Percentiles rank a stretch among this genome's conserved stretches.
Conservation (phyloP, 1,140 invertebrate species). For the Diachasmimorpha longicaudata region DNA sequence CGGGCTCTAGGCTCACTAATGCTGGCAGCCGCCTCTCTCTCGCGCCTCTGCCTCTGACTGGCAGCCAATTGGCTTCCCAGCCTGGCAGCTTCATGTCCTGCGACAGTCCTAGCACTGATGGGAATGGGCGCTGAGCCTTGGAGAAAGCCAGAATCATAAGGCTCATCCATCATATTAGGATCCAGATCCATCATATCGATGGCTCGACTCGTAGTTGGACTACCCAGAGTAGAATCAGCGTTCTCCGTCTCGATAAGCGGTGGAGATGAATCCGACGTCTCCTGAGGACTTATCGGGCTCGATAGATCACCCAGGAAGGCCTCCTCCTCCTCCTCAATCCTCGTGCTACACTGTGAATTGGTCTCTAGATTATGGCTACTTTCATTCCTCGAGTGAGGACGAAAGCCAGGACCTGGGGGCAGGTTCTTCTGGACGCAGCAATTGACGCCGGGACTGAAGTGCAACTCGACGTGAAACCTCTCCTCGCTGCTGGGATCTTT, state of each 20-base stretch:
- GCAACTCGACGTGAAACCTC: conserved; percentile 95
- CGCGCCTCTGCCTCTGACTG: conserved; percentile 62
- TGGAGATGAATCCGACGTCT: conserved; percentile 44
- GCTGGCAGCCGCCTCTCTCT: conserved; percentile 52
- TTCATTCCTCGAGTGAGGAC: conserved; percentile 89
- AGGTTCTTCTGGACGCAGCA: conserved; percentile 94
- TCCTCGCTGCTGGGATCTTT: conserved; percentile 91
- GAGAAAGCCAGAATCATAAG: conserved; percentile 59
- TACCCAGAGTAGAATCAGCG: conserved; percentile 49
- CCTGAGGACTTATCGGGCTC: conserved; percentile 29
- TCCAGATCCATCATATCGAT: conserved; percentile 62
- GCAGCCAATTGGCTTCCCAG: conserved; percentile 74
- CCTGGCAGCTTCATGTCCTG: conserved; percentile 77
- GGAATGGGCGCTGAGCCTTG: conserved; percentile 61
- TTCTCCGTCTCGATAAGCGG: conserved; percentile 48
- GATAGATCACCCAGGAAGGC: conserved; percentile 47
- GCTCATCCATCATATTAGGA: conserved; percentile 60
- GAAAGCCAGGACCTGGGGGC: conserved; percentile 90
- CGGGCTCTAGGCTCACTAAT: conserved; percentile 66
- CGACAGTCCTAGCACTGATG: conserved; percentile 72
- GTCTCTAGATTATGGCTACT: conserved; percentile 58
- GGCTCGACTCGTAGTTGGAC: conserved; percentile 54
- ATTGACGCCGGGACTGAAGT: conserved; percentile 97
- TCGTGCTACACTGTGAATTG: conserved; percentile 60
- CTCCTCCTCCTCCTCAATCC: conserved; percentile 71